Evolutionary conservation across 2,888 invertebrate genomes (phyloP).

Genomic region (Teleiodes luculella): DNA sequence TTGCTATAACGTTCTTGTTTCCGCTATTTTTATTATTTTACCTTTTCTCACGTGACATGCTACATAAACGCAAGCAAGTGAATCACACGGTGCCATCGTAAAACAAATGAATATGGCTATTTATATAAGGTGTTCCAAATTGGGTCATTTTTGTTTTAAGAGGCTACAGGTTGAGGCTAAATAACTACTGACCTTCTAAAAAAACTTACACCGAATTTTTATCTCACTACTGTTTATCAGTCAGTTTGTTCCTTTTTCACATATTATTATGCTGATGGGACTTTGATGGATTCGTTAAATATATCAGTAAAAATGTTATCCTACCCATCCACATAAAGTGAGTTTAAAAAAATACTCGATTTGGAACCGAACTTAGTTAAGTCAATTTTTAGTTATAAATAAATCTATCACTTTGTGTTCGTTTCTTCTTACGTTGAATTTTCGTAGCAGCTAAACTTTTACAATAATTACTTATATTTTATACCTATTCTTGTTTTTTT

Average conservation of each 20-base stretch:
- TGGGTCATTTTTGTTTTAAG: neutral
- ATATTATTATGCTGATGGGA: too few species aligned
- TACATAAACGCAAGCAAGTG: slow-evolving; percentile 50
- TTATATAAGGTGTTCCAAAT: slow-evolving; percentile 36
- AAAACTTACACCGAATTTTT: too few species aligned
- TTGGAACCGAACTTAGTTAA: slow-evolving; percentile 43
- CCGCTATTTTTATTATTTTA: slow-evolving; percentile 24
- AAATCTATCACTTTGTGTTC: slow-evolving; percentile 67
- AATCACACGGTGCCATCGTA: slow-evolving; percentile 72
- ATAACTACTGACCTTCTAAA: too few species aligned
- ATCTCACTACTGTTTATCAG: too few species aligned
- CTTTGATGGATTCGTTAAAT: too few species aligned
- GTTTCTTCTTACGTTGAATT: slow-evolving; percentile 53
- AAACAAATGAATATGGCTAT: slow-evolving; percentile 66
- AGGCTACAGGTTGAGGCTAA: neutral
- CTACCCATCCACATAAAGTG: neutral
- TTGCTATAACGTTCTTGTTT: slow-evolving; percentile 29
- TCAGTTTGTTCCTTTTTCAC: too few species aligned
- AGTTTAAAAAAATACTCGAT: neutral
- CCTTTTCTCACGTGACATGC: slow-evolving; percentile 34
- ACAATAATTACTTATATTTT: slow-evolving; percentile 5
- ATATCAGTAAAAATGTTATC: too few species aligned
- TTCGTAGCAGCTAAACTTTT: slow-evolving; percentile 28
- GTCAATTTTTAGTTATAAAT: slow-evolving; percentile 51
- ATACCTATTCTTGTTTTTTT: slow-evolving; percentile 30